These are phyloP conservation scores for Drosophila borborema DNA, from an alignment of 2,888 invertebrate species.

Conservation along the genomic window DNA sequence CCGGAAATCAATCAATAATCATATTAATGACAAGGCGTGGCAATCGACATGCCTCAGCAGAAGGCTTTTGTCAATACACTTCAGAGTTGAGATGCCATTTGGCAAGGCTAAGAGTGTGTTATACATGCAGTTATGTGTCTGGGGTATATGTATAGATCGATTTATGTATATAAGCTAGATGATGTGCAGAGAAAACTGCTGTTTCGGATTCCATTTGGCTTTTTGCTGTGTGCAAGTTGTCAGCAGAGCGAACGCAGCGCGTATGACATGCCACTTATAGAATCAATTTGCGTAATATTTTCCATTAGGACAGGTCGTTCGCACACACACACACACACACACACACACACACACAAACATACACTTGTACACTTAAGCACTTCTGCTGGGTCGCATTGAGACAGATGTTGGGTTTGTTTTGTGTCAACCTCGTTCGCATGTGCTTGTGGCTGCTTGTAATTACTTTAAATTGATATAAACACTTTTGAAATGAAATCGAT, in stretches of 20 bases:
- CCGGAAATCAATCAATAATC: conserved; percentile 64
- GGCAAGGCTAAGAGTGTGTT: conserved; percentile 23
- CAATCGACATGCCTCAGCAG: conserved; percentile 37
- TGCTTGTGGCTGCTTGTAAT: conserved; percentile 79
- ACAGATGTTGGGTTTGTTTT: conserved; percentile 45
- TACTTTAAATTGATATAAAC: conserved; percentile 82
- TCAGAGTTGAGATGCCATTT: conserved; percentile 34
- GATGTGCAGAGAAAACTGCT: conserved; percentile 18
- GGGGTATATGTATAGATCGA: background rate
- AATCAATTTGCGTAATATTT: conserved; percentile 70
- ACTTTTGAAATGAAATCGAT: conserved; percentile 80
- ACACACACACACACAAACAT: background rate
- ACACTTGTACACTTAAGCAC: conserved; percentile 21
- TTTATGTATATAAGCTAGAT: background rate
- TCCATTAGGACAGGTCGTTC: conserved; percentile 50
- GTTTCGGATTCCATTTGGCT: conserved; percentile 32
- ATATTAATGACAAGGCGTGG: conserved; percentile 59
- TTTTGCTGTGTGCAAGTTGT: conserved; percentile 36
- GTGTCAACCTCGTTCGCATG: conserved; percentile 49
- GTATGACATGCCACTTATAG: conserved; percentile 56
- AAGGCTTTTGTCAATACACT: conserved; percentile 56
- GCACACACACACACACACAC: conserved; percentile 10
- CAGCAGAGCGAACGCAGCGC: conserved; percentile 46
- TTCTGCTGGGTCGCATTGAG: conserved; percentile 11
- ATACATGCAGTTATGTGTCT: background rate